Evolutionary conservation across 2,113 vertebrate species (phyloP).

Genomic region (Microcebus tavaratra): DNA sequence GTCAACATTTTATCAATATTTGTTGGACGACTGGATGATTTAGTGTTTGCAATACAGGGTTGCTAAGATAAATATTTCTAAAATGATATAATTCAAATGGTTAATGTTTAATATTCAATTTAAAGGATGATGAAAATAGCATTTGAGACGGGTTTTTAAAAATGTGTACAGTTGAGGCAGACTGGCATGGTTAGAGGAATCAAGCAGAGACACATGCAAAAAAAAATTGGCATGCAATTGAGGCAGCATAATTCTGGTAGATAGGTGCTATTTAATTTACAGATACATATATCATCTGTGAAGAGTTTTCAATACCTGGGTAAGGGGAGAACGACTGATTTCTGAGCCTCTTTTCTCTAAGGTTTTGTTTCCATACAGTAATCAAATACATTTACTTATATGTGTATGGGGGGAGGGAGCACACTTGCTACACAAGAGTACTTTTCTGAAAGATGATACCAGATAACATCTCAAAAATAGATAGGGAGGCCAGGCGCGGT

Average conservation of each 20-base stretch:
- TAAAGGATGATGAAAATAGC: neutral
- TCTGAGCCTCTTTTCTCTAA: neutral
- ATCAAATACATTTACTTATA: neutral
- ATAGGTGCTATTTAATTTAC: neutral
- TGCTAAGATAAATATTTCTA: neutral
- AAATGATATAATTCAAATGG: neutral
- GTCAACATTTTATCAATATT: neutral
- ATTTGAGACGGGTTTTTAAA: neutral
- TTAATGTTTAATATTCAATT: neutral
- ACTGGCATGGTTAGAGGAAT: neutral
- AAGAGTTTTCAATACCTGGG: neutral
- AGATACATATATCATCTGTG: neutral
- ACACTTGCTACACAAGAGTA: neutral
- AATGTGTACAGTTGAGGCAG: neutral
- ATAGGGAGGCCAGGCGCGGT: too few relatives aligned
- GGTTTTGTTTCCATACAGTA: neutral
- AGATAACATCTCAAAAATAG: neutral
- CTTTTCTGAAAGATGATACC: neutral
- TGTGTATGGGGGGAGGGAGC: accelerated
- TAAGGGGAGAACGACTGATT: neutral
- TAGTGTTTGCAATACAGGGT: neutral
- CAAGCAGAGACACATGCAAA: neutral
- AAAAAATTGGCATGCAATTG: neutral
- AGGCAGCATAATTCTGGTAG: neutral
- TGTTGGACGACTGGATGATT: neutral